Percentiles rank a stretch among this genome's conserved stretches.
These are phyloP conservation scores for Cylloceria caligata DNA, from an alignment of 2,888 invertebrate species.

Conservation along the genomic window DNA sequence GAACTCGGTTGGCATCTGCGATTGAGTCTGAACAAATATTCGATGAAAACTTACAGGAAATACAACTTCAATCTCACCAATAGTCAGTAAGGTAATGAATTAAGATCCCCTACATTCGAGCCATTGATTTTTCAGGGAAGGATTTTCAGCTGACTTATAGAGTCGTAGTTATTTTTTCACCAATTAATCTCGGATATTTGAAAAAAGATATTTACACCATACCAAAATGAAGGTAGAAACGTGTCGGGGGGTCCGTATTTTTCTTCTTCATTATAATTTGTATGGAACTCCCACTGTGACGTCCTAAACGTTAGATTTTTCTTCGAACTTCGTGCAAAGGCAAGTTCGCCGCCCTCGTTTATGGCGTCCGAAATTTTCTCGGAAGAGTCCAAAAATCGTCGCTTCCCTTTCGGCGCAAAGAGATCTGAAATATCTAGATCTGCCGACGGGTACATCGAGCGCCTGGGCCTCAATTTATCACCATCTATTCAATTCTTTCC, in stretches of 20 bases:
- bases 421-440: constrained; percentile 27
- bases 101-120: no score
- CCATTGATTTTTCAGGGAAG: no score
- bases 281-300: constrained; percentile 24
- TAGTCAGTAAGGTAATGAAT: no score
- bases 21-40: no score
- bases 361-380: constrained; percentile 30
- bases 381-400: constrained; percentile 22
- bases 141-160: background rate
- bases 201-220: background rate
- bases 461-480: background rate
- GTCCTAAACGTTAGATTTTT: constrained; percentile 11
- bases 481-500: constrained; percentile 1
- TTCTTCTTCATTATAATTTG: constrained; percentile 1
- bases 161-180: background rate
- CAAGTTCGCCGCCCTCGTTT: background rate
- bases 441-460: background rate
- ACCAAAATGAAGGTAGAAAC: background rate
- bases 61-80: no score
- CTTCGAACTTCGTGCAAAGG: constrained; percentile 6
- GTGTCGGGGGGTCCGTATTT: background rate
- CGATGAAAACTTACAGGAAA: no score
- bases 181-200: background rate
- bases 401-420: background rate
- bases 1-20: no score